Base-by-base conservation (phyloP, 2,797 vertebrate species). In the Typhlichthys eigenmanni region DNA sequence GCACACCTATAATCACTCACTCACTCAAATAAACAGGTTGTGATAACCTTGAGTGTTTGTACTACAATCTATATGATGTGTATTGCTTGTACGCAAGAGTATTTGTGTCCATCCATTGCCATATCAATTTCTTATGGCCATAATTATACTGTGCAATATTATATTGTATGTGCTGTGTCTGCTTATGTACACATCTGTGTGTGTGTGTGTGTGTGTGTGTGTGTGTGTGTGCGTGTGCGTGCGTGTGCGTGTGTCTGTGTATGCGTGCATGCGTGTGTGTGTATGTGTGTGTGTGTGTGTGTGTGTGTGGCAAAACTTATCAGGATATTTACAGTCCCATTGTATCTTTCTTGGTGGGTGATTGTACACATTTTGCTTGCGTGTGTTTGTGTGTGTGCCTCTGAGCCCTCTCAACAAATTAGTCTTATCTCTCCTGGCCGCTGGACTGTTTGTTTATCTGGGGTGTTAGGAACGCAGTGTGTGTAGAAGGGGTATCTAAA, bases 291-390 rank as follows among this genome's bases (percentile, higher is more conserved):
- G 17, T 54, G 17, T 19, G 17, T 19, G 3, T 54, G 52, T 54
- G 17, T 29, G 24, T 13, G 17, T 29, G 8, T 17, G 32, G 69
- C 68, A 69, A 62, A 77, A 80, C 78, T 72, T 17, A 13, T 54
- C 77, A 68, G 54, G 71, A 74, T 77, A 85, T 86, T 87, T 86
- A 82, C 71, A 69, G 69, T 62, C 58, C 72, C 73, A 43, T 74
- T 63, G 76, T 85, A 76, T 81, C 79, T 70, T 52, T 65, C 59
- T 76, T 71, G 62, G 77, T 62, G 54, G 16, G 63, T 79, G 68
- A 72, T 66, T 63, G 66, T 74, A 47, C 13, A 54, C 13, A 70
- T 59, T 61, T 55, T 67, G 50, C 24, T 47, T 12, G 7, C 17
- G 59, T 64, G 63, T 50, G 61, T 66, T 55, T 68, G 60, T 58